Conservation (phyloP, 2,113 vertebrate species). For the Rhagologus leucostigma region DNA sequence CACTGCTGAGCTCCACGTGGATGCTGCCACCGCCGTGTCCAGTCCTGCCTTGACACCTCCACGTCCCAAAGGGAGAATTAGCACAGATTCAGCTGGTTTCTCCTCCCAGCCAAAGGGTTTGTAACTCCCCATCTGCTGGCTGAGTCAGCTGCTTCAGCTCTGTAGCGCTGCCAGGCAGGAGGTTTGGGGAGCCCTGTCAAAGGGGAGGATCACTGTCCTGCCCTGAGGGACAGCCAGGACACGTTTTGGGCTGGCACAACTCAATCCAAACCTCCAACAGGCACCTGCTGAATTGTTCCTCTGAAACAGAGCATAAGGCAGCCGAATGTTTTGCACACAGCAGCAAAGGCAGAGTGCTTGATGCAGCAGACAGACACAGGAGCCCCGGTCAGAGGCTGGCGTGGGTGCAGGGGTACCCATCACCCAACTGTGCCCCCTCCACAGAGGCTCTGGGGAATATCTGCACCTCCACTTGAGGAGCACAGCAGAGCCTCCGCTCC, state of each 20-base stretch:
- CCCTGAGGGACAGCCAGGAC: background rate
- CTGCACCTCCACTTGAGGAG: background rate
- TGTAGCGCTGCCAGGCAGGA: background rate
- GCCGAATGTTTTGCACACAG: background rate
- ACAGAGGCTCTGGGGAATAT: background rate
- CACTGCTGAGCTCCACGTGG: rapidly evolving
- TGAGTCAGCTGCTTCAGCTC: background rate
- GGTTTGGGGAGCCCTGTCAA: background rate
- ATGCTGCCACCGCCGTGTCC: rapidly evolving
- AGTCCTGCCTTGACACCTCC: background rate
- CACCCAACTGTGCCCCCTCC: background rate
- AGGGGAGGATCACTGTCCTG: background rate
- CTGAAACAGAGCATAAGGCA: background rate
- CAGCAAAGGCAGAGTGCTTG: background rate
- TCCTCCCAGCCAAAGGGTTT: background rate
- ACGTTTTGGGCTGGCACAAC: background rate
- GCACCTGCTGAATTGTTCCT: background rate
- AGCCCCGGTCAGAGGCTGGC: background rate
- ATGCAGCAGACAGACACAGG: background rate
- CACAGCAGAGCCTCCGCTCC: background rate
- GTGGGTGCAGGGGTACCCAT: background rate
- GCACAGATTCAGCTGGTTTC: background rate
- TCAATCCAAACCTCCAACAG: background rate
- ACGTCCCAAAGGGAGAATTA: background rate
- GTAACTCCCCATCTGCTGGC: background rate